phyloP scores from a whole-genome alignment of 1,140 invertebrate species.

The Rhyacophila brunnea region DNA sequence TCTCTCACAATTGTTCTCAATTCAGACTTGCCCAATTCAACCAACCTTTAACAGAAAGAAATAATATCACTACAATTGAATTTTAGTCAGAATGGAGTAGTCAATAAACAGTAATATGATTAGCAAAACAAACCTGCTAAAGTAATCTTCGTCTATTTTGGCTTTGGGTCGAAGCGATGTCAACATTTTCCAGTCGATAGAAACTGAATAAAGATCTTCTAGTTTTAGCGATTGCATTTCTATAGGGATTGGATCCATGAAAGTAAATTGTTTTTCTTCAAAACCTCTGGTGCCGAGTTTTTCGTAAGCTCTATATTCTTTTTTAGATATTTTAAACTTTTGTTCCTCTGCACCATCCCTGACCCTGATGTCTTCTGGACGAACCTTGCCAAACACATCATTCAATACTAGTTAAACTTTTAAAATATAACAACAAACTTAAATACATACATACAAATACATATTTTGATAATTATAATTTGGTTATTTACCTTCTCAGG shows the following conservation, averaged over 20 bases:
- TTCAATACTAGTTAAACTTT: slow-evolving; percentile 13
- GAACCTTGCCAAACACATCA: slow-evolving; percentile 44
- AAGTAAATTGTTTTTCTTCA: slow-evolving; percentile 62
- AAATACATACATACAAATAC: too few relatives aligned
- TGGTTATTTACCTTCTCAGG: slow-evolving; percentile 70
- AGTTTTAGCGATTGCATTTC: slow-evolving; percentile 78
- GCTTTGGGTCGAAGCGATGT: slow-evolving; percentile 80
- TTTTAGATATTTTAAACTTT: slow-evolving; percentile 67
- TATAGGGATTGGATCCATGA: slow-evolving; percentile 76
- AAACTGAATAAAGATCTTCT: slow-evolving; percentile 76
- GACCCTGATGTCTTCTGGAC: slow-evolving; percentile 66
- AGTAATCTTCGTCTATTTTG: slow-evolving; percentile 83
- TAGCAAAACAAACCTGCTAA: slow-evolving; percentile 63
- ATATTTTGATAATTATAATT: neutral
- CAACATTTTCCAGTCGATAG: slow-evolving; percentile 93
- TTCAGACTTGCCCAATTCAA: slow-evolving; percentile 78
- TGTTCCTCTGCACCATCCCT: slow-evolving; percentile 60
- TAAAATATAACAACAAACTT: too few relatives aligned
- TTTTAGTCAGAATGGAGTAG: neutral
- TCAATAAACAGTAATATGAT: neutral
- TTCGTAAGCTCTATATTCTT: slow-evolving; percentile 60
- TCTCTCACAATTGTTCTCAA: slow-evolving; percentile 66
- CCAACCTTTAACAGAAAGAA: slow-evolving; percentile 55
- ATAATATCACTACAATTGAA: neutral
- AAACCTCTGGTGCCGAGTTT: slow-evolving; percentile 51